These are phyloP conservation scores for Galaxias olidus DNA, from an alignment of 2,797 vertebrate species.

Conservation along the genomic window DNA sequence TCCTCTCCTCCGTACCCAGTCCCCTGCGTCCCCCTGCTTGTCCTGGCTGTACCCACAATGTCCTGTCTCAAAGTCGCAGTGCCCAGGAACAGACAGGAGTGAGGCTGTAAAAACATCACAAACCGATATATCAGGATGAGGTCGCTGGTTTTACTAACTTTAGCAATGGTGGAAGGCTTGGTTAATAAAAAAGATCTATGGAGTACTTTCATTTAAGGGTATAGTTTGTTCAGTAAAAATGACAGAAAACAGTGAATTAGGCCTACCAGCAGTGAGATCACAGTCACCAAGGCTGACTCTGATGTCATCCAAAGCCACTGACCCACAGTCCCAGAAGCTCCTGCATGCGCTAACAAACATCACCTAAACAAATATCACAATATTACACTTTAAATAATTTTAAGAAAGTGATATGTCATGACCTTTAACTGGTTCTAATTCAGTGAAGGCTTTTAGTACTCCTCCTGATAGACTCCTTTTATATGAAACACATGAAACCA, in stretches of 20 bases:
- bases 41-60: slow-evolving; percentile 87
- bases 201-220: no score
- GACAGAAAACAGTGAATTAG: background rate
- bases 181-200: no score
- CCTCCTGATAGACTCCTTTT: background rate
- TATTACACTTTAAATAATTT: background rate
- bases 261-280: slow-evolving; percentile 71
- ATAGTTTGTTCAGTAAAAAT: background rate
- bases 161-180: no score
- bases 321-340: slow-evolving; percentile 92
- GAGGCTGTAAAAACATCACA: slow-evolving; percentile 60
- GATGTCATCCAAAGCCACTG: slow-evolving; percentile 90
- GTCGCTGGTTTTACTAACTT: no score
- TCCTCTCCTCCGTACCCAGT: slow-evolving; percentile 85
- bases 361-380: slow-evolving; percentile 68
- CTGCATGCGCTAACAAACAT: slow-evolving; percentile 90
- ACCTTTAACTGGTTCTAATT: background rate
- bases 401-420: background rate
- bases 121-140: background rate
- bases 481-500: slow-evolving; percentile 11
- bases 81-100: slow-evolving; percentile 68
- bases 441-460: background rate
- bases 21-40: slow-evolving; percentile 71
- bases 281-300: slow-evolving; percentile 85
- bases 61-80: slow-evolving; percentile 89